Conservation (phyloP, 2,797 vertebrate genomes). For the Danio jaintianensis region DNA sequence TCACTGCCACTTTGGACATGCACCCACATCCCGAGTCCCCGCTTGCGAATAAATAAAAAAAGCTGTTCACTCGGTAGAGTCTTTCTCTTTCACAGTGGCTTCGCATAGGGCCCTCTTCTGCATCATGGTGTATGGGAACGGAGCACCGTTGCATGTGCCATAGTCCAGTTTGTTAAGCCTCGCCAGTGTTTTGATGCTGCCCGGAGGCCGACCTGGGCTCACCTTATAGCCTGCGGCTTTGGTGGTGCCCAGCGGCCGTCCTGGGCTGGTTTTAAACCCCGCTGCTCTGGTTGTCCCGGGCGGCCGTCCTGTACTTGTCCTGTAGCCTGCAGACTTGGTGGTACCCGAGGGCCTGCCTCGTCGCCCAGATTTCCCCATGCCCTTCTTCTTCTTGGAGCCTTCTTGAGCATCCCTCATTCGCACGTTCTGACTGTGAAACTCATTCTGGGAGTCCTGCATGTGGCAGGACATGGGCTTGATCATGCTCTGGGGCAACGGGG, state of each 20-base stretch:
- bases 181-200: constrained; percentile 97
- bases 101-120: constrained; percentile 92
- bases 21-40: constrained; percentile 46
- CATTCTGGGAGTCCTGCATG: constrained; percentile 86
- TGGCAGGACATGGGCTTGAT: constrained; percentile 93
- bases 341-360: constrained; percentile 95
- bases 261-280: constrained; percentile 99
- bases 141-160: constrained; percentile 84
- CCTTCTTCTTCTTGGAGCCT: constrained; percentile 96
- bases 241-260: constrained; percentile 96
- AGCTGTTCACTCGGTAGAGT: constrained; percentile 80
- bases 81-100: constrained; percentile 85
- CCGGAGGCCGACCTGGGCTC: constrained; percentile 96
- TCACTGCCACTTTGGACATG: constrained; percentile 62
- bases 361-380: constrained; percentile 90
- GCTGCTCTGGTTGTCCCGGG: constrained; percentile 97
- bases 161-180: constrained; percentile 88
- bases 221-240: constrained; percentile 99
- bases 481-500: constrained; percentile 81
- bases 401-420: constrained; percentile 88
- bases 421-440: constrained; percentile 87
- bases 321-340: constrained; percentile 97
- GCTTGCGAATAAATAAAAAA: constrained; percentile 60
- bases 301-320: constrained; percentile 97
- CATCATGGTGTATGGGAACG: constrained; percentile 91